phyloP scores from a whole-genome alignment of 2,888 invertebrate species.

The Rambutsinella grinnellia region DNA sequence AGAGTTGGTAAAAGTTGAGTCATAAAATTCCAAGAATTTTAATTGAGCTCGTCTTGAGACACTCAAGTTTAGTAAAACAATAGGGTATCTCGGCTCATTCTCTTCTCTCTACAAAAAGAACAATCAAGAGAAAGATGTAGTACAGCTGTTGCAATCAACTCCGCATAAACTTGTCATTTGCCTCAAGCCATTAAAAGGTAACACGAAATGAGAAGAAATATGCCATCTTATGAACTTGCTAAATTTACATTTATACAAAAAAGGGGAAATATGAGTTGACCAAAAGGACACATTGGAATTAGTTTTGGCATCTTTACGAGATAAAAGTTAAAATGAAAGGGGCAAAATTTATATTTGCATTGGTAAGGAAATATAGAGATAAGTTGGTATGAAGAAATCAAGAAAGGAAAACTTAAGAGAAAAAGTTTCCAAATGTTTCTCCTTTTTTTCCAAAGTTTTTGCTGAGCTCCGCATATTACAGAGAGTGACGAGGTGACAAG shows the following conservation, averaged over 20 bases:
- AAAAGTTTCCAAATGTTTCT: conserved; percentile 36
- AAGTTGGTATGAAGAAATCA: no score
- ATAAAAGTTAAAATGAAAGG: no score
- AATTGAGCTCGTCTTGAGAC: conserved; percentile 29
- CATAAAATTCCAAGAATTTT: conserved; percentile 53
- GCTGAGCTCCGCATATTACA: conserved; percentile 46
- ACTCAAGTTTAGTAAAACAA: not conserved
- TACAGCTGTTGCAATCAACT: conserved; percentile 48
- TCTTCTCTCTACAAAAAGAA: not conserved
- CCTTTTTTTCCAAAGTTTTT: conserved; percentile 10
- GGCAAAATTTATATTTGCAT: no score
- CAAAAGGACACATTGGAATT: conserved; percentile 31
- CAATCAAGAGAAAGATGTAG: not conserved
- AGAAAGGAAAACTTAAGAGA: conserved; percentile 30
- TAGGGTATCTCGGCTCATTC: not conserved
- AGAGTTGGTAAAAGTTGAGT: conserved; percentile 44
- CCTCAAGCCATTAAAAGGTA: no score
- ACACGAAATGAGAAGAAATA: no score
- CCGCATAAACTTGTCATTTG: conserved; percentile 50
- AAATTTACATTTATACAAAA: no score
- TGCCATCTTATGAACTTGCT: no score
- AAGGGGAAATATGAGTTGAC: no score
- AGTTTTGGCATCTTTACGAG: conserved; percentile 51
- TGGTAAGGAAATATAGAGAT: no score
- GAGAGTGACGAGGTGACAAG: conserved; percentile 52